phyloP scores from a whole-genome alignment of 2,888 invertebrate species.

The Acanthacorydalis orientalis region DNA sequence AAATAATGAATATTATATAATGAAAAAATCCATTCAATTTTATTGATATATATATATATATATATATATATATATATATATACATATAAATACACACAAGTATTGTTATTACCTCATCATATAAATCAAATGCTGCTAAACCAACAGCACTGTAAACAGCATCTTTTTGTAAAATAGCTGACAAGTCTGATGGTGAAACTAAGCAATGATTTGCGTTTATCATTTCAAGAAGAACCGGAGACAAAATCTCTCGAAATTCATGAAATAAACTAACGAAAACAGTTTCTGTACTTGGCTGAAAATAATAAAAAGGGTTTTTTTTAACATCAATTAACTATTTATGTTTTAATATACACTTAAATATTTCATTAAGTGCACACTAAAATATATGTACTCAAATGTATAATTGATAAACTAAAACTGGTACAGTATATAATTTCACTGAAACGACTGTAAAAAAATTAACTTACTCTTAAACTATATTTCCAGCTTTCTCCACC shows the following conservation, averaged over 20 bases:
- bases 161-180: conserved; percentile 72
- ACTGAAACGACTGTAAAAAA: not conserved
- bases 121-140: conserved; percentile 73
- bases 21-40: no score
- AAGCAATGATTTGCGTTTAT: conserved; percentile 49
- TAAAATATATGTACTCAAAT: not conserved
- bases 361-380: not conserved
- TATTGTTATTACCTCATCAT: conserved; percentile 59
- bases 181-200: conserved; percentile 52
- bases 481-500: conserved; percentile 91
- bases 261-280: conserved; percentile 72
- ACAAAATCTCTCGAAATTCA: conserved; percentile 54
- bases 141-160: conserved; percentile 89
- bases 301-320: conserved; percentile 7
- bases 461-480: conserved; percentile 53
- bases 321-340: not conserved
- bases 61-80: no score
- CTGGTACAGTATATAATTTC: no score
- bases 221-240: conserved; percentile 55
- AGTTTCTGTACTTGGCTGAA: conserved; percentile 72
- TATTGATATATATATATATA: no score
- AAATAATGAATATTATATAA: no score
- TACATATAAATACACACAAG: no score
- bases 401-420: not conserved
- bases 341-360: not conserved